Conservation (phyloP, 2,888 invertebrate species). For the Pimpla rufipes region DNA sequence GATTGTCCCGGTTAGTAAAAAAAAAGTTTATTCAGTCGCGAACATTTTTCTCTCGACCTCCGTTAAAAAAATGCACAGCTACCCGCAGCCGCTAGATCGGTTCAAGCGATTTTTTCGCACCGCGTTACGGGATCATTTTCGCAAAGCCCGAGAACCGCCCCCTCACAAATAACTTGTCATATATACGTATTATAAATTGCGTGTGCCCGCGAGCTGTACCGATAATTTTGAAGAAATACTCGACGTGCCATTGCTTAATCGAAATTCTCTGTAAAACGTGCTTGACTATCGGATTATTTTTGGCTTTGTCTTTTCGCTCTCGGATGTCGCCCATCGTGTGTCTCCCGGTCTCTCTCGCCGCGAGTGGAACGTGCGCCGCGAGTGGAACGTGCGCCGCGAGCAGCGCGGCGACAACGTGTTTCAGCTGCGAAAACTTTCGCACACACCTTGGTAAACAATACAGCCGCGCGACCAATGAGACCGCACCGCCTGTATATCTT, state of each 20-base stretch:
- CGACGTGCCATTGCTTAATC: conserved; percentile 76
- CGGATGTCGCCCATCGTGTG: conserved; percentile 52
- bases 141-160: not conserved
- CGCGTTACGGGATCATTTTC: not conserved
- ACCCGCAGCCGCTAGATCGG: too few relatives aligned
- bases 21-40: too few relatives aligned
- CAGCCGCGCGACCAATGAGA: conserved; percentile 72
- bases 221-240: conserved; percentile 76
- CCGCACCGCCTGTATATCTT: conserved; percentile 72
- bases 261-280: conserved; percentile 60
- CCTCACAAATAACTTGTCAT: too few relatives aligned
- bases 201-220: conserved; percentile 66
- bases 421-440: not conserved
- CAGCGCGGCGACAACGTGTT: conserved; percentile 56
- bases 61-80: too few relatives aligned
- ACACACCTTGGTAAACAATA: conserved; percentile 27
- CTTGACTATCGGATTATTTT: conserved; percentile 18
- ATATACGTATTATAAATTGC: not conserved
- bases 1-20: too few relatives aligned
- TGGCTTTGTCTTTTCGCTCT: conserved; percentile 39
- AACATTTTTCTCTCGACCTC: too few relatives aligned
- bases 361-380: conserved; percentile 46
- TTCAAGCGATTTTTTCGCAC: too few relatives aligned
- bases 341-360: conserved; percentile 12
- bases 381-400: conserved; percentile 47